Evolutionary conservation across 2,888 invertebrate species (phyloP), one percentile per base, ranked within the genome.

Genomic region (Athripsodes cinereus): DNA sequence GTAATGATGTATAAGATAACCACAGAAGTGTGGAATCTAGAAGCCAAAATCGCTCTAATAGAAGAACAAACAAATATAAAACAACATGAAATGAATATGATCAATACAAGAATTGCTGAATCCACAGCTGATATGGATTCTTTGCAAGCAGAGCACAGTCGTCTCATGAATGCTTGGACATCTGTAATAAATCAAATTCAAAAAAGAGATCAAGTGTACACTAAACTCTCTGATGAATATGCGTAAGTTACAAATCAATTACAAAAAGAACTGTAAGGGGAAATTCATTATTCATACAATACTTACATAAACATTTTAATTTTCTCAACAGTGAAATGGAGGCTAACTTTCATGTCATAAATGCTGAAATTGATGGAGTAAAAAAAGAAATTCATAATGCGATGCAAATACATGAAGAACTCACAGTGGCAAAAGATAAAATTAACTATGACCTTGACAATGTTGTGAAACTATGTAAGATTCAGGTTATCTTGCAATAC

Each of bases 71-170:
- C 86, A 21, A 74, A 80, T 16, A 78, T 87, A 1, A 88, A 88
- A 68, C 80, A 81, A 50, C 74, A 74, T 2, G 84, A 88, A 66
- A 81, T 85, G 68, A 81, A 83, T 59, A 70, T 74, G 13, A 67
- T 83, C 16, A 77, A 78, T 40, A 77, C 79, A 66, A 75, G 84
- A 69, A 81, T 87, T 22, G 81, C 85, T 0, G 80, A 86, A 61
- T 86, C 86, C n/a, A 85, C 85, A 60, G 82, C 85, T 0, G 90
- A 90, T 67, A 72, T 90, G 20, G 87, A 88, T 68, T 85, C 83
- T 20, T 68, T 90, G 52, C 84, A 87, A 65, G 73, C 81, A 51
- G 90, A 90, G 65, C 84, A 88, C 61, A 82, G 83, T 40, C 82
- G 84, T 2, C 73, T 90, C 18, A 78, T 86, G 62, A 83, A 83